These are phyloP conservation scores for Perizoma flavofasciatum DNA, from an alignment of 2,888 invertebrate genomes.

Conservation along the genomic window DNA sequence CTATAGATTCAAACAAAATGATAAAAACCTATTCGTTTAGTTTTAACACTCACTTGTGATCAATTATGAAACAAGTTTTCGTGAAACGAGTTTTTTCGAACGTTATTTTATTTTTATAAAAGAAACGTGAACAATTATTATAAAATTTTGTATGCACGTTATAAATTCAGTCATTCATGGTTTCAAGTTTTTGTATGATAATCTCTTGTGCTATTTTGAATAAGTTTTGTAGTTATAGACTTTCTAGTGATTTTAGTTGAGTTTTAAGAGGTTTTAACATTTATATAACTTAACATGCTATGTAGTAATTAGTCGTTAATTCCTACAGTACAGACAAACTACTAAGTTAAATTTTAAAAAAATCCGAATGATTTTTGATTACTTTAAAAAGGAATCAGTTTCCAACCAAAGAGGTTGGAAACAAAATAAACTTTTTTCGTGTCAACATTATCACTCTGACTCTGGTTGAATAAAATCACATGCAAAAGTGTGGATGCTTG, in stretches of 20 bases:
- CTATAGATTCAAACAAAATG: slow-evolving; percentile 1
- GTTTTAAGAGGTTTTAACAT: too few species aligned
- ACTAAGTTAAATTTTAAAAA: too few species aligned
- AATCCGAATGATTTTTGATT: too few species aligned
- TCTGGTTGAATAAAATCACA: too few species aligned
- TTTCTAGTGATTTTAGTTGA: neutral
- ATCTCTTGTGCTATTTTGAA: slow-evolving; percentile 2
- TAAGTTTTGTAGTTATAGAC: neutral
- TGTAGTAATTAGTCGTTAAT: too few species aligned
- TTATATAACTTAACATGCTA: too few species aligned
- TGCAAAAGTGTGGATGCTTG: too few species aligned
- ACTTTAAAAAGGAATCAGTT: too few species aligned
- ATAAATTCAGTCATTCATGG: slow-evolving; percentile 16
- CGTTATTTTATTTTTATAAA: slow-evolving; percentile 11
- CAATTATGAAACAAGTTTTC: slow-evolving; percentile 14
- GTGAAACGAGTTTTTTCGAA: slow-evolving; percentile 12
- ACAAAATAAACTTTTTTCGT: too few species aligned
- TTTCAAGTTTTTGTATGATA: slow-evolving; percentile 8
- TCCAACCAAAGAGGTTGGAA: too few species aligned
- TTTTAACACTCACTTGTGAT: slow-evolving; percentile 22
- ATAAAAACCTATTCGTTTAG: slow-evolving; percentile 11
- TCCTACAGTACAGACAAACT: too few species aligned
- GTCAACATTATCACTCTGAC: too few species aligned
- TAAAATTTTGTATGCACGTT: slow-evolving; percentile 6
- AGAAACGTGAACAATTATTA: slow-evolving; percentile 11